Evolutionary conservation across 2,797 vertebrate genomes (phyloP), one percentile per base, ranked within the genome.

Genomic region (Sebastes taczanowskii): DNA sequence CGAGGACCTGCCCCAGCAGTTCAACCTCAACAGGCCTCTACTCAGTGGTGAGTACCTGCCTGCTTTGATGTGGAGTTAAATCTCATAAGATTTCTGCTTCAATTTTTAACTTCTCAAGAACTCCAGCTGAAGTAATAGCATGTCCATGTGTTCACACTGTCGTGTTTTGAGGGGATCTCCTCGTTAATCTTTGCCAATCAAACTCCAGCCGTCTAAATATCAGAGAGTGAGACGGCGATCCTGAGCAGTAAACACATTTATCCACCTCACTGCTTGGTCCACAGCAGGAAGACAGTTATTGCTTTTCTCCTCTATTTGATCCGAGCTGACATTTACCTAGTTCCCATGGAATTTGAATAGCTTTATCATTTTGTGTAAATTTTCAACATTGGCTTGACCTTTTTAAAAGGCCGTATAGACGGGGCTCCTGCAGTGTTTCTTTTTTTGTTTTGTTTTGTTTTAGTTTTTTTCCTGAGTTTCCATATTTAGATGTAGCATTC

Each of bases 1-100:
- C 59, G 97, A 98, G 92, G 97, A 97, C 90, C 95, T 99, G 84
- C 98, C 97, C 5, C 94, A 96, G 56, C 97, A 97, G 80, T 99
- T 98, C 92, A 93, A 89, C 62, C 98, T 99, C 95, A 98, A 98
- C 96, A 97, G 97, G 92, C 98, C 98, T 82, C 95, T 98, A 74
- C 97, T 99, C 81, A 99, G 97, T 59, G 97, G 98, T 97, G 94
- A 96, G 97, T 71, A n/a, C 6, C 59, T 25, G 16, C 42, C 59
- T 25, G 16, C 42, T 56, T 27, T 68, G 3, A 75, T 52, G 3
- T 8, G 10, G 34, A 68, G 10, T 0, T 14, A 25, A 25, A 58
- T 58, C 55, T 49, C 42, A 66, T 18, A 56, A 55, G 7, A 5
- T 67, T 23, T 34, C 29, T 62, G 30, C 11, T 38, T 32, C 42